Conservation (phyloP, 2,888 invertebrate species). For the Xanthia togata region DNA sequence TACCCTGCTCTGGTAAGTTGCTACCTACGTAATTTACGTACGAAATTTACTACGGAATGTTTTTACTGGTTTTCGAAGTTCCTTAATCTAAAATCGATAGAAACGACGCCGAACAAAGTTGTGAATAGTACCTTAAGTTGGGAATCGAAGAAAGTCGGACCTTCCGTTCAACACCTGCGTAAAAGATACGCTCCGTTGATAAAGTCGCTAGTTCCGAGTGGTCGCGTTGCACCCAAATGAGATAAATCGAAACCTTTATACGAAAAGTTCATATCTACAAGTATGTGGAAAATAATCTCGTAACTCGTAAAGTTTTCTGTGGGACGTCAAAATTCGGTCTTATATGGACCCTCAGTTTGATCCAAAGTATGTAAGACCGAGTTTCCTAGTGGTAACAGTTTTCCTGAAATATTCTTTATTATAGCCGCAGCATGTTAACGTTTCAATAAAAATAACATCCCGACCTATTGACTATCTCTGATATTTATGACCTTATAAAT, state of each 20-base stretch:
- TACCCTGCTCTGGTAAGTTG: slow-evolving; percentile 73
- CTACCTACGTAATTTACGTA: slow-evolving; percentile 78
- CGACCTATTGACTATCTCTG: slow-evolving; percentile 35
- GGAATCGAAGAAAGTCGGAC: slow-evolving; percentile 86
- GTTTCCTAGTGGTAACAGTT: slow-evolving; percentile 5
- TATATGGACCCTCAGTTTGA: slow-evolving; percentile 16
- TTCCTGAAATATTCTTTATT: slow-evolving; percentile 34
- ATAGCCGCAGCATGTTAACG: slow-evolving; percentile 18
- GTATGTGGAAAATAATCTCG: slow-evolving; percentile 66
- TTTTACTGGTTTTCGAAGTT: slow-evolving; percentile 87
- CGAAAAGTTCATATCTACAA: slow-evolving; percentile 66
- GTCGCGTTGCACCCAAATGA: slow-evolving; percentile 73
- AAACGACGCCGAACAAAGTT: slow-evolving; percentile 87
- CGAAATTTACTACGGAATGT: slow-evolving; percentile 87
- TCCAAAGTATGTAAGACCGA: slow-evolving; percentile 1
- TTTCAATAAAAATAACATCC: slow-evolving; percentile 33
- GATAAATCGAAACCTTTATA: slow-evolving; percentile 79
- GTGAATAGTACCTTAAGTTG: slow-evolving; percentile 87
- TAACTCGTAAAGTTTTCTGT: slow-evolving; percentile 44
- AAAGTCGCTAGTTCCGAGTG: slow-evolving; percentile 76
- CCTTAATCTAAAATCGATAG: slow-evolving; percentile 90
- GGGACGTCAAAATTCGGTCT: slow-evolving; percentile 14
- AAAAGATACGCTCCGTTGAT: slow-evolving; percentile 83
- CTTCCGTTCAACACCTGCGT: slow-evolving; percentile 87
- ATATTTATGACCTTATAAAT: slow-evolving; percentile 30